These are phyloP conservation scores for Cephus runcator DNA, from an alignment of 2,888 invertebrate genomes.

Conservation along the genomic window DNA sequence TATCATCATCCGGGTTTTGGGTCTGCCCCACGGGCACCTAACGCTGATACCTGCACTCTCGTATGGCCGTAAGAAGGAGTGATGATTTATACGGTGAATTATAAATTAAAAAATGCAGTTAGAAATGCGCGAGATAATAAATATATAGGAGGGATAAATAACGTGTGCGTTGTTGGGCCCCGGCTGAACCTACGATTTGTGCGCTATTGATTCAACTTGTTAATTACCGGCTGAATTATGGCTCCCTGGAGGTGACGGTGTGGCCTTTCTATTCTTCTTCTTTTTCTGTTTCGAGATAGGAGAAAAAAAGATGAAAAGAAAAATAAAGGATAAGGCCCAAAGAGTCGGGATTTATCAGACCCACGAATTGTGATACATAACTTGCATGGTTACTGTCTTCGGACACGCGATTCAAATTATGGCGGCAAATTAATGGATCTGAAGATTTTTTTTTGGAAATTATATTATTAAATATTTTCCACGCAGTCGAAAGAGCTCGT, in stretches of 20 bases:
- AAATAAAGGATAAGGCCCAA: neutral
- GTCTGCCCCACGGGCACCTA: neutral
- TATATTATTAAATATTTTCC: neutral
- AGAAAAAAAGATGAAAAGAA: conserved; percentile 1
- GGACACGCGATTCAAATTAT: conserved; percentile 31
- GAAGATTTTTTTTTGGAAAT: neutral
- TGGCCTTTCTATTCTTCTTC: conserved; percentile 19
- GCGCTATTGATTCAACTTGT: conserved; percentile 39
- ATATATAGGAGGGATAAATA: conserved; percentile 33
- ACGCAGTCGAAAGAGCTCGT: neutral
- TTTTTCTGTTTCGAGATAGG: conserved; percentile 8
- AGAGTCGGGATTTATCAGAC: conserved; percentile 4
- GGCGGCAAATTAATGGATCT: neutral
- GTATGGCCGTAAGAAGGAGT: conserved; percentile 3
- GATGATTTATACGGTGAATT: conserved; percentile 18
- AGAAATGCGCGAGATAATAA: conserved; percentile 24
- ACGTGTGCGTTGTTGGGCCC: neutral
- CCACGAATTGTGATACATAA: neutral
- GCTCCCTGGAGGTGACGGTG: conserved; percentile 32
- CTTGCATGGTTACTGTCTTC: conserved; percentile 21
- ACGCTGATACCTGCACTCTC: neutral
- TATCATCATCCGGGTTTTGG: neutral
- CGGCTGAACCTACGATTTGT: conserved; percentile 29
- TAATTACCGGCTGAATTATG: conserved; percentile 37
- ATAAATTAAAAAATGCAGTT: conserved; percentile 19